Conservation (phyloP, 2,888 invertebrate species). For the Drosophila neonasuta region DNA sequence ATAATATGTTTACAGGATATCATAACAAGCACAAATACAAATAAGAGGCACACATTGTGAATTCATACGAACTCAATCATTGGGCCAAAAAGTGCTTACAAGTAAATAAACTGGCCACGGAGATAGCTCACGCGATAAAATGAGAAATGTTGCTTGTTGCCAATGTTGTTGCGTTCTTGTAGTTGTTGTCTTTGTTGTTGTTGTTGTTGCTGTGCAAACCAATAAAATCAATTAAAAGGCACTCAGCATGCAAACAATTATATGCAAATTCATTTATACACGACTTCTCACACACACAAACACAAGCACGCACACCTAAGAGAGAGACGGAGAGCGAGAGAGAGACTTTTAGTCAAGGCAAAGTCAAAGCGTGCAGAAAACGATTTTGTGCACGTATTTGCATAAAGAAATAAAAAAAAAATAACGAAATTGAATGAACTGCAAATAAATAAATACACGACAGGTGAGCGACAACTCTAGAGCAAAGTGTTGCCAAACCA, state of each 20-base stretch:
- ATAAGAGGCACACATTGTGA: conserved; percentile 21
- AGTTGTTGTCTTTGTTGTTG: conserved; percentile 6
- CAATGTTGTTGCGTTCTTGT: conserved; percentile 3
- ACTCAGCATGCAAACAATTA: conserved; percentile 79
- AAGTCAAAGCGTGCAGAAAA: conserved; percentile 70
- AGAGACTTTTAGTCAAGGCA: conserved; percentile 33
- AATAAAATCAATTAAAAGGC: conserved; percentile 77
- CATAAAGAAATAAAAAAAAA: conserved; percentile 50
- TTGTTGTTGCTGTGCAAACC: conserved; percentile 61
- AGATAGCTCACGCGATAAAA: conserved; percentile 52
- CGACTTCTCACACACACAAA: conserved; percentile 41
- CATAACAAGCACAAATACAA: conserved; percentile 5
- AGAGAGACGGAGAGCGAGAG: background rate
- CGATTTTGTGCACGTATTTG: conserved; percentile 61
- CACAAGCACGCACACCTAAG: conserved; percentile 15
- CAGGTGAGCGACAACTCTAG: conserved; percentile 11
- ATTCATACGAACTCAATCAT: conserved; percentile 32
- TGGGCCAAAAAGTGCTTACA: conserved; percentile 41
- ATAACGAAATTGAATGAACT: conserved; percentile 11
- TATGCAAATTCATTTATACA: conserved; percentile 71
- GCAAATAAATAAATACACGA: conserved; percentile 60
- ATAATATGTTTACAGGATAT: conserved; percentile 1
- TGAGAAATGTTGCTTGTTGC: conserved; percentile 22
- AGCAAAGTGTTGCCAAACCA: conserved; percentile 14
- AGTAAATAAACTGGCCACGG: conserved; percentile 58